A percentile compares a stretch with the other conserved stretches of the same genome.
Conservation (phyloP, 1,140 invertebrate genomes). For the Araneus ventricosus region DNA sequence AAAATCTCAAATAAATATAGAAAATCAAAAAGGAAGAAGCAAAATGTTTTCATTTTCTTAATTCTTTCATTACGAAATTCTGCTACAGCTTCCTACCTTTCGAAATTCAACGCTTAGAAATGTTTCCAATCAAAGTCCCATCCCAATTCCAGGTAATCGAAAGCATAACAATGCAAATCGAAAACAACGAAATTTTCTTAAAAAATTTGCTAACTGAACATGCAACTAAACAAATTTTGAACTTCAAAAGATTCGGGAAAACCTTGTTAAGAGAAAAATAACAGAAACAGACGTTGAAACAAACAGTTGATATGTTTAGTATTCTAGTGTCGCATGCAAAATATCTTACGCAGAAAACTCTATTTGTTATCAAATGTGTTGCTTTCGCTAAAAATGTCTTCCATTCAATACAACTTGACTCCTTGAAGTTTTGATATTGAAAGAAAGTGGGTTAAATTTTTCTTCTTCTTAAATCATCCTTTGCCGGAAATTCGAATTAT, state of each 20-base stretch:
- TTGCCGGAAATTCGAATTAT: constrained; percentile 5
- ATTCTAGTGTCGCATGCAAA: background rate
- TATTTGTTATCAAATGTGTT: background rate
- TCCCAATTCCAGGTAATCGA: too few relatives aligned
- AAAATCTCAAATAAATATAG: too few relatives aligned
- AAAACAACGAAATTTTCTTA: too few relatives aligned
- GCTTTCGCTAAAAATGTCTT: background rate
- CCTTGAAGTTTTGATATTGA: background rate
- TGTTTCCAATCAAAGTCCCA: rapidly evolving
- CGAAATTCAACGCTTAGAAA: too few relatives aligned
- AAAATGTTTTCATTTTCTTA: too few relatives aligned
- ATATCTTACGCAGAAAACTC: background rate
- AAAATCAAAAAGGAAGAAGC: too few relatives aligned
- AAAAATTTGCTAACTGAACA: too few relatives aligned
- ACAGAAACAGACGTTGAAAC: background rate
- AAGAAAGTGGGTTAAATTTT: background rate
- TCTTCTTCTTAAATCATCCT: background rate
- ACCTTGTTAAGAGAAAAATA: background rate
- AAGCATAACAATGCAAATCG: too few relatives aligned
- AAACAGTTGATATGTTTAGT: constrained; percentile 1
- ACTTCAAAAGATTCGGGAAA: background rate
- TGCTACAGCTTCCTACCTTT: too few relatives aligned
- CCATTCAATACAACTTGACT: background rate
- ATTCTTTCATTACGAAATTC: too few relatives aligned
- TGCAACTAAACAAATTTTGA: too few relatives aligned